Percentiles rank a stretch among this genome's conserved stretches.
Evolutionary conservation across 2,797 vertebrate species (phyloP).

Genomic region (Pteronotus mesoamericanus): DNA sequence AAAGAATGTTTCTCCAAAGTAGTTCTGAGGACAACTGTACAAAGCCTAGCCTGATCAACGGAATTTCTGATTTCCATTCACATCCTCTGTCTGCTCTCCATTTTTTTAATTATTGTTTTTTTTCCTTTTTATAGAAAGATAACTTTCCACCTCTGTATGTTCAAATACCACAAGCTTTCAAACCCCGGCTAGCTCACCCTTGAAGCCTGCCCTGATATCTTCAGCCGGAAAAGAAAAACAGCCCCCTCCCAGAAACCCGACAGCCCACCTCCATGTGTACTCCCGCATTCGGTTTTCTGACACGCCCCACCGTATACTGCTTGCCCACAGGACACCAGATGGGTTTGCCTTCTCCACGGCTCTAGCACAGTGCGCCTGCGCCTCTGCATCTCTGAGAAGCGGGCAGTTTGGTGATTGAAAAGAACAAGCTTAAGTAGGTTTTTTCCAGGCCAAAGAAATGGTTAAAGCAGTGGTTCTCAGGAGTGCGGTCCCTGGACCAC

Average conservation of each 20-base stretch:
- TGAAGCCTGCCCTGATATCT: background rate
- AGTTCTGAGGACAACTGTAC: background rate
- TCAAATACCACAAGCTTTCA: background rate
- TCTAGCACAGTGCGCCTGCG: background rate
- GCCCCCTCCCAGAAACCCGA: background rate
- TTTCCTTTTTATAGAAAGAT: background rate
- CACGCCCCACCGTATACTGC: rapidly evolving
- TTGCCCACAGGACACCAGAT: background rate
- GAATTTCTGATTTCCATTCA: background rate
- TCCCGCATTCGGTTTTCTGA: background rate
- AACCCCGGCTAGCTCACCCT: background rate
- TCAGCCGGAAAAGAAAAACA: background rate
- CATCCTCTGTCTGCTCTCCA: background rate
- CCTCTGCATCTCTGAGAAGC: background rate
- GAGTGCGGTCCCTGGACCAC: background rate
- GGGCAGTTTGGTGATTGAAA: background rate
- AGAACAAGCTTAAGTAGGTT: background rate
- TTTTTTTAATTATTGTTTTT: background rate
- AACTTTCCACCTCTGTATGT: background rate
- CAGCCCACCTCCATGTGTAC: background rate
- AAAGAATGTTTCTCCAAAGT: background rate
- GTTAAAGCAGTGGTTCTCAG: background rate
- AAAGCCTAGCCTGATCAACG: background rate
- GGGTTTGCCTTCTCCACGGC: background rate
- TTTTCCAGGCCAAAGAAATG: background rate